Evolutionary conservation across 2,113 vertebrate genomes (phyloP).

Genomic region (Pedionomus torquatus): DNA sequence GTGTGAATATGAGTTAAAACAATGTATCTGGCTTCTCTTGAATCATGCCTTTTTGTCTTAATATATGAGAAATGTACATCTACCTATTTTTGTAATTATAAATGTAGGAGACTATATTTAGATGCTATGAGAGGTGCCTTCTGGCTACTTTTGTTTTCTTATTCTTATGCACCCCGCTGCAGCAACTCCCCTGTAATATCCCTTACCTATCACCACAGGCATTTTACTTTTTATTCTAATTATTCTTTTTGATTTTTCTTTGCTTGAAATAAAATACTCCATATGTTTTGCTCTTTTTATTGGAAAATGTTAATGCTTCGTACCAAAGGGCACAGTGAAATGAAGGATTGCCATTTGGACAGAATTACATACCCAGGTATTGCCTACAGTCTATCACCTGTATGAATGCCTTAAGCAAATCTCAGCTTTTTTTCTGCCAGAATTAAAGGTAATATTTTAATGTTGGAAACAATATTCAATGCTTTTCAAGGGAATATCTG

Average conservation of each 20-base stretch:
- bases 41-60: background rate
- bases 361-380: background rate
- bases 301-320: constrained; percentile 22
- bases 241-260: constrained; percentile 1
- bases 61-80: fast-evolving
- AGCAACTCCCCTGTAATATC: background rate
- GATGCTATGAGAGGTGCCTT: background rate
- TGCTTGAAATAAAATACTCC: constrained; percentile 23
- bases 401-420: background rate
- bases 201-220: background rate
- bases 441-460: background rate
- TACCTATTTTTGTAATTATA: background rate
- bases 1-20: background rate
- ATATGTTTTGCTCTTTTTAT: constrained; percentile 2
- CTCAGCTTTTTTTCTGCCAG: background rate
- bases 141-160: background rate
- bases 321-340: constrained; percentile 35
- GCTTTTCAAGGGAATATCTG: background rate
- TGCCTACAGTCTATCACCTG: constrained; percentile 22
- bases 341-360: background rate
- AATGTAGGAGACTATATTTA: background rate
- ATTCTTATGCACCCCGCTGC: background rate
- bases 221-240: constrained; percentile 26
- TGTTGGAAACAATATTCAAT: background rate
- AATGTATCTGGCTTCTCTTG: background rate